Conservation (phyloP, 2,888 invertebrate species). For the Xestia sexstrigata region DNA sequence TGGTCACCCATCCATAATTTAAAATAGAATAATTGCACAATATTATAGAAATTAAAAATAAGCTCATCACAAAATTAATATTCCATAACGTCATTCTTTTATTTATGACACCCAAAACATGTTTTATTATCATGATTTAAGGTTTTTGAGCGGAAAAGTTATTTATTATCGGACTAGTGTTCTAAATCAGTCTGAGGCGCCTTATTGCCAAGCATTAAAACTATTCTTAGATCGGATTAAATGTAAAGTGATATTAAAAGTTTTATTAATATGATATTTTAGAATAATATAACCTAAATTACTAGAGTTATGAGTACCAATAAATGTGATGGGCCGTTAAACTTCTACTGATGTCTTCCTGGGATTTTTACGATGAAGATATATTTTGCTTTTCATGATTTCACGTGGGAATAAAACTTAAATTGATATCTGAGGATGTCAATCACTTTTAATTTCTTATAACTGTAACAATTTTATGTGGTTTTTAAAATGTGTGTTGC, state of each 20-base stretch:
- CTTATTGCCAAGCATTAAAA: constrained; percentile 23
- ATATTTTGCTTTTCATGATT: constrained; percentile 36
- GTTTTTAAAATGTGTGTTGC: not conserved
- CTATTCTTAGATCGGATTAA: constrained; percentile 31
- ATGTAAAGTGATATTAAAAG: constrained; percentile 39
- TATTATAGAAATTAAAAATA: not conserved
- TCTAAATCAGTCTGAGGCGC: constrained; percentile 38
- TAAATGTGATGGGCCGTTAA: constrained; percentile 54
- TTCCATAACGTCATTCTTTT: not conserved
- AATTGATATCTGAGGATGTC: not conserved
- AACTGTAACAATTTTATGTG: not conserved
- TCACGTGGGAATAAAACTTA: constrained; percentile 20
- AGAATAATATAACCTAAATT: constrained; percentile 39
- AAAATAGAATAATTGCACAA: not conserved
- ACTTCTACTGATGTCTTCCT: constrained; percentile 31
- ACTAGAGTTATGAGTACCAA: constrained; percentile 42
- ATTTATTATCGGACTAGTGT: constrained; percentile 34
- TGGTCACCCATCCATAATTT: not conserved
- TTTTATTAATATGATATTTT: constrained; percentile 37
- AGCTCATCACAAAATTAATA: not conserved
- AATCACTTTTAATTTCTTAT: not conserved
- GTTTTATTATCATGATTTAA: constrained; percentile 20
- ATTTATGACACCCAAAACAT: not conserved
- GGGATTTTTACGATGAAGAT: constrained; percentile 41
- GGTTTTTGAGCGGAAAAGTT: not conserved